A percentile compares a stretch with the other conserved stretches of the same genome.
Conservation (phyloP, 2,113 vertebrate genomes). For the Cololabis saira region DNA sequence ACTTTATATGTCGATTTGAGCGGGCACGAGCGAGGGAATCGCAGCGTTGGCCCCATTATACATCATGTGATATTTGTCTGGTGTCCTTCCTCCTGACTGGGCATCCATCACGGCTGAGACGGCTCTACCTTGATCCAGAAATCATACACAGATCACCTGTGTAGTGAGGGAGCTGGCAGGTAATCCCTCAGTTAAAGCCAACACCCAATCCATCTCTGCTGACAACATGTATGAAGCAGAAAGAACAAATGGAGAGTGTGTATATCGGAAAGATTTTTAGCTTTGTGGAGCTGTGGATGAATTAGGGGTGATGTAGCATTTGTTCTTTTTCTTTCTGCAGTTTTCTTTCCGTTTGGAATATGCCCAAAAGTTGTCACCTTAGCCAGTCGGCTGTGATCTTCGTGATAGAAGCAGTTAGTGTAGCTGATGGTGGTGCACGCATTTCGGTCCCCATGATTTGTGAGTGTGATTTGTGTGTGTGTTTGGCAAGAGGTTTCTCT, state of each 20-base stretch:
- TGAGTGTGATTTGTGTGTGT: constrained; percentile 16
- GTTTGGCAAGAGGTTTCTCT: background rate
- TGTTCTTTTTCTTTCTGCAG: too few relatives aligned
- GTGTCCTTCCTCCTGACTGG: constrained; percentile 25
- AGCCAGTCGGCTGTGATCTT: background rate
- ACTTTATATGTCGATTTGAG: too few relatives aligned
- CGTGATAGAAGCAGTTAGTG: background rate
- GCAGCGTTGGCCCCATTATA: constrained; percentile 7
- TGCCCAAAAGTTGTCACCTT: background rate
- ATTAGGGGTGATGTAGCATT: background rate
- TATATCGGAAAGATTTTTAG: background rate
- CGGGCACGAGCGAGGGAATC: background rate
- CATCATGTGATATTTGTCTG: constrained; percentile 33
- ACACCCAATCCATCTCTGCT: constrained; percentile 53
- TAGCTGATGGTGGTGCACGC: too few relatives aligned
- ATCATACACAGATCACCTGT: constrained; percentile 69
- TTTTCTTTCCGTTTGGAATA: too few relatives aligned
- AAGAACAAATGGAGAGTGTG: background rate
- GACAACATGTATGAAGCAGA: constrained; percentile 30
- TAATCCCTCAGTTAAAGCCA: constrained; percentile 59
- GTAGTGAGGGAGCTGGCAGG: constrained; percentile 55
- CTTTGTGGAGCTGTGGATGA: background rate
- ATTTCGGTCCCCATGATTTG: background rate
- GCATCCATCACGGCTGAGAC: constrained; percentile 62
- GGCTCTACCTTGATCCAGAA: constrained; percentile 57